Evolutionary conservation across 2,797 vertebrate species (phyloP), one percentile per base, ranked within the genome.

Genomic region (Tachyglossus aculeatus): DNA sequence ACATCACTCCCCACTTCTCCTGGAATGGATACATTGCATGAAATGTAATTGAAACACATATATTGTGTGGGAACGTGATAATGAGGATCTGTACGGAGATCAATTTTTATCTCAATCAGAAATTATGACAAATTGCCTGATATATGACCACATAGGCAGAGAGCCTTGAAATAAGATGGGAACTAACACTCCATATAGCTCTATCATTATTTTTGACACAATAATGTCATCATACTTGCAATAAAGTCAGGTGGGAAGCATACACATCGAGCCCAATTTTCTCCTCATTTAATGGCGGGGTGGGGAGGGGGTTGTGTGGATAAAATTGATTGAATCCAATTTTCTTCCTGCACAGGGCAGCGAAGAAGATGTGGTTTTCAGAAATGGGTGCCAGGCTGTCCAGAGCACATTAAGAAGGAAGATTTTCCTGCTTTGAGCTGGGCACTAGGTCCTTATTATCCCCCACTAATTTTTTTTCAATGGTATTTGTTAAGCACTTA

Each of bases 121-220:
- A 29, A 67, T 60, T 75, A 59, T 71, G 56, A 78, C 68, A 76
- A 69, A 74, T 31, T 39, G 34, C 69, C 54, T 47, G 66, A 71
- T 51, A 19, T 51, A 9, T 60, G 69, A 52, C 66, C 54, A 27
- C 25, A 32, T 38, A 44, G 16, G 52, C 24, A 55, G 53, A 66
- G 58, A 34, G 33, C 18, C 59, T 74, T 58, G 68, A 74, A 74
- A 76, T 61, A 82, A 53, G n/a, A 37, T 22, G 10, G 22, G 67
- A 63, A 53, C 43, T 18, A 75, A 60, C 44, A 40, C 27, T 31
- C 34, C 31, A 47, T 6, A 36, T 11, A 71, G 45, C 36, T 39
- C 4, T 68, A 41, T 52, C 48, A 67, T 71, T 62, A 47, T 10
- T 25, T 54, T 25, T 32, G 56, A 62, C 10, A 27, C 57, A 74